phyloP scores from a whole-genome alignment of 2,113 vertebrate species.

The Chaetura pelagica region DNA sequence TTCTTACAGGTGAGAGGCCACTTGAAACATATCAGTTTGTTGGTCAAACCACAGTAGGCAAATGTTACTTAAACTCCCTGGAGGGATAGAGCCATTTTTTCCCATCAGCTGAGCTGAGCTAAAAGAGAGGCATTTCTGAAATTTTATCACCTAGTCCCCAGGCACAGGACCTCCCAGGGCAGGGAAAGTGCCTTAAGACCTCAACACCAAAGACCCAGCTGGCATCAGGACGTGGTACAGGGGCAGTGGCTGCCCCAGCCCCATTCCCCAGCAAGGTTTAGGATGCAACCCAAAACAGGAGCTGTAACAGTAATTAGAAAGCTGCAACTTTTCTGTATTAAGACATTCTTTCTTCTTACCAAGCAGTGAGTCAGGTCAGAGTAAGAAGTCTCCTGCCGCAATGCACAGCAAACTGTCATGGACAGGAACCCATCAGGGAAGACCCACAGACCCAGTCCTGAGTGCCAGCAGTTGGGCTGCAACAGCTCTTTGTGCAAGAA shows the following conservation, averaged over 20 bases:
- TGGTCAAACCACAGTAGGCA: neutral
- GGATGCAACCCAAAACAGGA: neutral
- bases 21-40: neutral
- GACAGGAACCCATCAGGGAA: neutral
- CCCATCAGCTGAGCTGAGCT: neutral
- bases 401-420: neutral
- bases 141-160: neutral
- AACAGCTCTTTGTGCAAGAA: neutral
- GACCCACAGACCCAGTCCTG: neutral
- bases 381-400: neutral
- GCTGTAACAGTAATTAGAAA: neutral
- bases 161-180: neutral
- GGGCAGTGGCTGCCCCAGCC: neutral
- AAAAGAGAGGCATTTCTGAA: neutral
- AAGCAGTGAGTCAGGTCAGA: neutral
- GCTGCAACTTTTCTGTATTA: neutral
- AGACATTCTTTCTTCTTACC: neutral
- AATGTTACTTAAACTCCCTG: neutral
- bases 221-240: neutral
- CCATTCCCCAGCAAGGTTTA: neutral
- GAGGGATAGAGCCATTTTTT: neutral
- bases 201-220: neutral
- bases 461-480: neutral
- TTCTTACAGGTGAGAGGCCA: neutral
- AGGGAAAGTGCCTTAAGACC: neutral